These are phyloP conservation scores for Carcinoscorpius rotundicauda DNA, from an alignment of 1,140 invertebrate species.

Conservation along the genomic window DNA sequence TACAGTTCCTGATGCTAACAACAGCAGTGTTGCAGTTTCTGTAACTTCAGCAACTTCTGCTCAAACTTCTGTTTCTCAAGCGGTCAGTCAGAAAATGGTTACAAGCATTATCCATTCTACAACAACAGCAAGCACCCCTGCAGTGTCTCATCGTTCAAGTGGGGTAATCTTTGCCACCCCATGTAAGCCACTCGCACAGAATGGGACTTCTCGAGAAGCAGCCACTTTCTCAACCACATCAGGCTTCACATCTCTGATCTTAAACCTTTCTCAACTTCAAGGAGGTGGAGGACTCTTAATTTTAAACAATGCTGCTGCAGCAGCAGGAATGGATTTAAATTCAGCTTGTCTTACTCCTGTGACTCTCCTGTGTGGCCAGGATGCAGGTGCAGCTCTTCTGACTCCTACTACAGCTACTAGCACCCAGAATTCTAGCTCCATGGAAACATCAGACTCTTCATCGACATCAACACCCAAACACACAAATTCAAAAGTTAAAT, in stretches of 20 bases:
- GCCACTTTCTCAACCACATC: no score
- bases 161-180: constrained; percentile 16
- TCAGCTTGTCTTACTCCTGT: constrained; percentile 37
- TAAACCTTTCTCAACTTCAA: constrained; percentile 73
- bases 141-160: constrained; percentile 7
- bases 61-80: not conserved
- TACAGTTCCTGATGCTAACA: constrained; percentile 5
- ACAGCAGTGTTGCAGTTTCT: constrained; percentile 22
- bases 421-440: no score
- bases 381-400: not conserved
- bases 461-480: no score
- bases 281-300: constrained; percentile 68
- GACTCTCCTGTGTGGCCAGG: constrained; percentile 46
- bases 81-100: not conserved
- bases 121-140: constrained; percentile 5
- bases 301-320: constrained; percentile 47
- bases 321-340: constrained; percentile 18
- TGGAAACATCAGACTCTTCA: no score
- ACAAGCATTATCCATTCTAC: not conserved
- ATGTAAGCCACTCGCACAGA: not conserved
- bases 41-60: not conserved
- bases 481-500: no score
- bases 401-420: no score
- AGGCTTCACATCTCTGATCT: constrained; percentile 41
- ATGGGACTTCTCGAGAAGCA: no score